Conservation (phyloP, 2,113 vertebrate species). For the Heliornis fulica region DNA sequence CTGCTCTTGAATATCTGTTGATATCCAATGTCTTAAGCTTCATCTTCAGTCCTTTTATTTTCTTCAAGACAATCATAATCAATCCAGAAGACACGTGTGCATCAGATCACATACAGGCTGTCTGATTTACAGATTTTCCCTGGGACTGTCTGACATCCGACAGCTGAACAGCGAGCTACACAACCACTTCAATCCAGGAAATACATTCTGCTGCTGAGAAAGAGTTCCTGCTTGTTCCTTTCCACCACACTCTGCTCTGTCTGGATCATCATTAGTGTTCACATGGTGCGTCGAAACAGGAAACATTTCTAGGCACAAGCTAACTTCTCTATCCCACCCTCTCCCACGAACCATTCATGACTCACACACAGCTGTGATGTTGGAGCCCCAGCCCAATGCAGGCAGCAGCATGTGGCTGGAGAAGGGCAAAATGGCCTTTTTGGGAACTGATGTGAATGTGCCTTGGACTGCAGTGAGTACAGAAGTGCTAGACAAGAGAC, state of each 20-base stretch:
- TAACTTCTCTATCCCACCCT: neutral
- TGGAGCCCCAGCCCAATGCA: neutral
- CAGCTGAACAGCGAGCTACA: neutral
- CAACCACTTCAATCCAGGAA: neutral
- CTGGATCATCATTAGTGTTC: neutral
- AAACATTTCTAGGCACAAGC: neutral
- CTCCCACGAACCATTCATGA: neutral
- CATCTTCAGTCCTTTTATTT: neutral
- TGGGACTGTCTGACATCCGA: neutral
- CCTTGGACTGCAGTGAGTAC: fast-evolving
- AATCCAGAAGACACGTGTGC: neutral
- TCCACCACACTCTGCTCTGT: neutral
- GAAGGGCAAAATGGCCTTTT: neutral
- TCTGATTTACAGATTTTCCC: neutral
- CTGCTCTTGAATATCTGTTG: neutral
- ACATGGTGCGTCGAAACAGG: neutral
- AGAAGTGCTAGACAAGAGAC: neutral
- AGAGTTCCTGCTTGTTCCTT: neutral
- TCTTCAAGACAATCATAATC: neutral
- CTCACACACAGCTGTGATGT: neutral
- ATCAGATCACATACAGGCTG: neutral
- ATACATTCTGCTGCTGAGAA: neutral
- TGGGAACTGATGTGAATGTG: neutral
- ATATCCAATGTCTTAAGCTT: neutral
- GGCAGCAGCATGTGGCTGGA: neutral